Evolutionary conservation across 2,113 vertebrate genomes (phyloP).

Genomic region (Heteronetta atricapilla): DNA sequence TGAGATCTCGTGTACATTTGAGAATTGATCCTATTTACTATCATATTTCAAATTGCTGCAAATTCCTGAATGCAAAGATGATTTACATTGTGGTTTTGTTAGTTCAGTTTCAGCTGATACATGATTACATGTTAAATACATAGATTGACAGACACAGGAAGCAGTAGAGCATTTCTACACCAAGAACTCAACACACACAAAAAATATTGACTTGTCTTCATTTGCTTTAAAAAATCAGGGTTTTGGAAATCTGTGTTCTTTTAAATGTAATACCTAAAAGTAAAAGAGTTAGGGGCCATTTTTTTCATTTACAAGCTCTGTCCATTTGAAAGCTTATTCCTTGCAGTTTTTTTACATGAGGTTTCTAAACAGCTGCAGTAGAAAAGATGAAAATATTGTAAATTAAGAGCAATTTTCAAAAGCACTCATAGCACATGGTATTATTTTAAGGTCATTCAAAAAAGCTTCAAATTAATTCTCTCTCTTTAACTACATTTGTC

Average conservation of each 20-base stretch:
- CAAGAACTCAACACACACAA: background rate
- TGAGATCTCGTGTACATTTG: background rate
- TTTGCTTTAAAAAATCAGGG: background rate
- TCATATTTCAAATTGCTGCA: background rate
- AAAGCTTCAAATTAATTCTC: background rate
- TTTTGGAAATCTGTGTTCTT: background rate
- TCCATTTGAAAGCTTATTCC: background rate
- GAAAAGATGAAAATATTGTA: background rate
- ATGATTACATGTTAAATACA: background rate
- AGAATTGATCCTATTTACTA: background rate
- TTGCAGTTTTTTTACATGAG: background rate
- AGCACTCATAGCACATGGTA: background rate
- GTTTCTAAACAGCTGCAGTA: background rate
- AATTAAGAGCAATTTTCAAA: constrained; percentile 4
- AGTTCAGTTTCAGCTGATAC: background rate
- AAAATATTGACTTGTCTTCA: background rate
- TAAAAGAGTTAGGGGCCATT: background rate
- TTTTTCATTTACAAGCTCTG: background rate
- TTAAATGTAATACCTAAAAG: background rate
- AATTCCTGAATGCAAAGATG: background rate
- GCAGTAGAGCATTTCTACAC: background rate
- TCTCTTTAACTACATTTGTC: background rate
- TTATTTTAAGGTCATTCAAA: background rate
- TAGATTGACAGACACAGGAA: background rate
- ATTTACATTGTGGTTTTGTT: background rate